Evolutionary conservation across 2,888 invertebrate species (phyloP), one percentile per base, ranked within the genome.

Genomic region (Lysandra coridon): DNA sequence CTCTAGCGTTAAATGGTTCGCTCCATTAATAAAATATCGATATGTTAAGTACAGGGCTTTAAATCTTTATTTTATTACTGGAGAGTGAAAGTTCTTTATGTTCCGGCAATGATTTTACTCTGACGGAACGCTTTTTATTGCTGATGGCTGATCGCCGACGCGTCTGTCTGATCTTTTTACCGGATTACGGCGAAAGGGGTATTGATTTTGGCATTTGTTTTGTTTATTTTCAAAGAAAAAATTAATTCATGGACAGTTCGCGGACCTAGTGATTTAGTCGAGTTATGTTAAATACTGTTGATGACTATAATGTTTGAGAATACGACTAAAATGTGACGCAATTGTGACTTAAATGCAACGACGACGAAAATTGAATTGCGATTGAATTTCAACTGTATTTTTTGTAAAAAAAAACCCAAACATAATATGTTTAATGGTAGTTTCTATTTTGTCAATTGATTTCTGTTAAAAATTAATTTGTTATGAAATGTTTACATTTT

Each of bases 61-160:
- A 76, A 76, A 76, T 76, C 76, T 76, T 53, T 33, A 75, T 49
- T 76, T 76, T 76, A 76, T 57, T 14, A 30, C 49, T 30, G 75
- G 75, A 44, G 33, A 76, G 76, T 76, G 76, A 76, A 53, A 75
- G 75, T 75, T 44, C 30, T 33, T 49, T 23, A 75, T 53, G 53
- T 53, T 53, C 53, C 76, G 76, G 76, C 53, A 23, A 76, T 76
- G 76, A 76, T 76, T 53, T 53, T 76, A 75, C 23, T 76, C 69
- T 76, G 76, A 53, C 33, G 53, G 14, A 33, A 76, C 23, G 75
- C 49, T 75, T 23, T 74, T 75, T 75, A 75, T 74, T 74, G 44
- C 17, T 57, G 62, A n/a, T n/a, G 57, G 17, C 4, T 57, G 57
- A 57, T 57, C 57, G 17, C 17, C 57, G 57, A 57, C 57, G 17